phyloP scores from a whole-genome alignment of 2,888 invertebrate genomes.

The Euzophera pinguis region DNA sequence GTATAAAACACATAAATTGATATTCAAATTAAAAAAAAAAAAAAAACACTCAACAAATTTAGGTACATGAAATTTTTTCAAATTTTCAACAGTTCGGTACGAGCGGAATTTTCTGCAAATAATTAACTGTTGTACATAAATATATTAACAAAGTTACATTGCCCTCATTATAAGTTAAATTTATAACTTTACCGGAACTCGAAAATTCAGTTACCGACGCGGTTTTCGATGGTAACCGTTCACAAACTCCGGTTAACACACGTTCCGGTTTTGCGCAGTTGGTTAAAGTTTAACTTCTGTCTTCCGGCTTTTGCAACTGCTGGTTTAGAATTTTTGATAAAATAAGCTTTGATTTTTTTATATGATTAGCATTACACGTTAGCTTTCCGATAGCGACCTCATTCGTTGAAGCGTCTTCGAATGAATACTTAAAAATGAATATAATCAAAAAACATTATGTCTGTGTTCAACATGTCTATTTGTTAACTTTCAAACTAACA shows the following conservation, averaged over 20 bases:
- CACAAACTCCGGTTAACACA: not conserved
- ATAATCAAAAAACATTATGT: too few relatives aligned
- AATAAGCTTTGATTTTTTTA: not conserved
- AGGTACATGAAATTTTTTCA: not conserved
- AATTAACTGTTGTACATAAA: too few relatives aligned
- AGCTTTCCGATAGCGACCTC: too few relatives aligned
- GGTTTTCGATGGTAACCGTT: not conserved
- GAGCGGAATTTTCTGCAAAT: too few relatives aligned
- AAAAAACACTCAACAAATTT: not conserved
- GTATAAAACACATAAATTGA: too few relatives aligned
- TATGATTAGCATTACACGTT: too few relatives aligned
- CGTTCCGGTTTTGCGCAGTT: not conserved
- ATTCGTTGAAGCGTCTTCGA: too few relatives aligned
- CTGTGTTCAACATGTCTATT: too few relatives aligned
- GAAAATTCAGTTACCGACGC: not conserved
- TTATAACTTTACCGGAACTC: not conserved
- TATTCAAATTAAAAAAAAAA: too few relatives aligned
- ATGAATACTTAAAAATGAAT: too few relatives aligned
- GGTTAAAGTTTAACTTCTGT: not conserved
- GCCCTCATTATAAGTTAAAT: not conserved
- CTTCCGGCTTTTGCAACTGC: not conserved
- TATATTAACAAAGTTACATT: not conserved
- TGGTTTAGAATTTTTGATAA: not conserved
- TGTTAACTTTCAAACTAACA: too few relatives aligned
- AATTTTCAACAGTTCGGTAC: too few relatives aligned